Conservation (phyloP, 2,888 invertebrate genomes). For the Morpho deidamia region DNA sequence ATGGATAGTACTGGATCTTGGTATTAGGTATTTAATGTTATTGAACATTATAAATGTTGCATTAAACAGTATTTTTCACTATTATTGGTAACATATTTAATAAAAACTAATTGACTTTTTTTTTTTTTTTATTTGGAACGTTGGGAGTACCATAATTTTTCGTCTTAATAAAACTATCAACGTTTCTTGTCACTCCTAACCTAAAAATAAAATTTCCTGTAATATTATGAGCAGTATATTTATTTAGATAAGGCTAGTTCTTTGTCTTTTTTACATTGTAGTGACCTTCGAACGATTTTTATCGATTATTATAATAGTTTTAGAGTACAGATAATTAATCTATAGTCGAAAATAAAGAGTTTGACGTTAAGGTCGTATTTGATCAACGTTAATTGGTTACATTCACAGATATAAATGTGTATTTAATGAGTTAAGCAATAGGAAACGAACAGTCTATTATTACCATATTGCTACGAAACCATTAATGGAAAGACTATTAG, state of each 20-base stretch:
- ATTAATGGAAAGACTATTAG: no score
- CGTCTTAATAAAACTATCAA: no score
- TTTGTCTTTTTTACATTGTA: no score
- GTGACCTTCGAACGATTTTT: conserved; percentile 2
- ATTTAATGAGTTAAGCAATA: no score
- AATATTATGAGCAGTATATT: no score
- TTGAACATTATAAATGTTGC: conserved; percentile 29
- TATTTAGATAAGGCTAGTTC: no score
- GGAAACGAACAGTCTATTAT: no score
- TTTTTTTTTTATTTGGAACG: neutral
- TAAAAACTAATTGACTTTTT: neutral
- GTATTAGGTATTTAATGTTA: conserved; percentile 28
- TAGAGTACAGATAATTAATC: conserved; percentile 3
- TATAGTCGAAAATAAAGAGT: conserved; percentile 6
- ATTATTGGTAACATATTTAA: neutral
- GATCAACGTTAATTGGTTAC: conserved; percentile 5
- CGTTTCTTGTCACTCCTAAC: no score
- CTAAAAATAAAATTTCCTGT: no score
- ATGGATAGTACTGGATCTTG: conserved; percentile 28
- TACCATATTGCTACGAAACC: no score
- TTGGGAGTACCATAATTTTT: no score
- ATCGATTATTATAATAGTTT: conserved; percentile 9
- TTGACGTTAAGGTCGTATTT: conserved; percentile 11
- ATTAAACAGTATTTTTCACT: neutral
- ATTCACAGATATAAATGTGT: no score